Base-by-base conservation (phyloP, 2,797 vertebrate species). In the Holocentrus rufus region DNA sequence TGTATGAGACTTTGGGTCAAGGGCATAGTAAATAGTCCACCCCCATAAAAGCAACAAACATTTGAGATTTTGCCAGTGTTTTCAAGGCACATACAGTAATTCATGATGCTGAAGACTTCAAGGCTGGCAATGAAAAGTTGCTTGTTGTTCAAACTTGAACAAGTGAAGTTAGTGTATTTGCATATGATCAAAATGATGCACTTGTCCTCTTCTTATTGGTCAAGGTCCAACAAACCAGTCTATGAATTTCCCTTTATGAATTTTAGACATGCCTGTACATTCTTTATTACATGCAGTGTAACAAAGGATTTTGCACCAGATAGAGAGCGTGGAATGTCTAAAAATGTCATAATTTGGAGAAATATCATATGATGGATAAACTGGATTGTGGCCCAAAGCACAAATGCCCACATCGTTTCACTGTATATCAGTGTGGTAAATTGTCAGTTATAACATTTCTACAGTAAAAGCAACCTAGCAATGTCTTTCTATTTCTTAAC, bases 361-460 rank as follows among this genome's bases (percentile, higher is more conserved):
- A 85, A 79, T 65, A 55, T 76, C 23, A 49, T 69, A 62, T 18
- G 53, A 64, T 63, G n/a, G 75, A 63, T 44, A 65, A 69, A 56
- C 75, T 81, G 66, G 75, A 85, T 77, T 52, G 46, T 65, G 53
- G 69, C 85, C 84, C 71, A 79, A 84, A 90, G 81, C 82, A 91
- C 87, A 89, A 84, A 87, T 79, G 69, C 77, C 72, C 65, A 86
- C 86, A 88, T 85, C 54, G 85, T 88, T 83, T 91, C 55, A 81
- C 87, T 90, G 87, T 90, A 87, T 91, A 92, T 91, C 82, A 88
- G 76, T 91, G 90, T 92, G 88, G 84, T 87, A 80, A 62, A 66
- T 70, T 64, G 60, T 77, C 82, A 78, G 87, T 92, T 79, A 85
- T 55, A 61, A 65, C 60, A 84, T 63, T 59, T 72, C 56, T 63